Conservation (phyloP, 2,888 invertebrate genomes). For the Himalopsyche kuldschensis region DNA sequence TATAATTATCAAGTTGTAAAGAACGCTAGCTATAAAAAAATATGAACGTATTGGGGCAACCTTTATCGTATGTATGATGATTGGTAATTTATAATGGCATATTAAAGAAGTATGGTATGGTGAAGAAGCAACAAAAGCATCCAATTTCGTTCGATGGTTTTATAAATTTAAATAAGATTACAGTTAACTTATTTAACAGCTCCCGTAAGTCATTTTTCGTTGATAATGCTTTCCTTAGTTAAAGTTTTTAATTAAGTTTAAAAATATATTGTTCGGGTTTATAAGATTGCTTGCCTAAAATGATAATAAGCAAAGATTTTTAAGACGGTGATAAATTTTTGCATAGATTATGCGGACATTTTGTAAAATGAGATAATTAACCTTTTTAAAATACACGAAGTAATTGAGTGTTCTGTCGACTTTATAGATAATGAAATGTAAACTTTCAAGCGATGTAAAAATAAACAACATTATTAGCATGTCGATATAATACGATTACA, state of each 20-base stretch:
- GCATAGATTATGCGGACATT: not conserved
- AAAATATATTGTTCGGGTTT: not conserved
- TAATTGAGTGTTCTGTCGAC: not conserved
- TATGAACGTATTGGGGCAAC: no score
- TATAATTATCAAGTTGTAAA: no score
- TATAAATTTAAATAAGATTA: not conserved
- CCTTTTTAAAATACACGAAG: not conserved
- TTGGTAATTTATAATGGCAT: no score
- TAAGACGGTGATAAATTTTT: not conserved
- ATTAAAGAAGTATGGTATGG: no score
- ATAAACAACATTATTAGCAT: no score
- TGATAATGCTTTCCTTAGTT: not conserved
- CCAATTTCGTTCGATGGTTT: not conserved
- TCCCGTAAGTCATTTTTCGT: not conserved
- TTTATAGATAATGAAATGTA: not conserved
- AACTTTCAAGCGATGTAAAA: not conserved
- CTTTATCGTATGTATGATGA: no score
- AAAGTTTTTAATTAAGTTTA: slow-evolving; percentile 4
- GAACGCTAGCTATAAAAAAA: no score
- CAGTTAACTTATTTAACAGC: not conserved
- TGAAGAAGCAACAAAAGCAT: not conserved
- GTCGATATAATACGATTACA: no score
- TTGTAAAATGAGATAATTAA: not conserved
- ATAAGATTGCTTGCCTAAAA: not conserved
- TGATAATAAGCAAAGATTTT: not conserved